Conservation (phyloP, 1,140 invertebrate species). For the Rhizoglyphus robini region DNA sequence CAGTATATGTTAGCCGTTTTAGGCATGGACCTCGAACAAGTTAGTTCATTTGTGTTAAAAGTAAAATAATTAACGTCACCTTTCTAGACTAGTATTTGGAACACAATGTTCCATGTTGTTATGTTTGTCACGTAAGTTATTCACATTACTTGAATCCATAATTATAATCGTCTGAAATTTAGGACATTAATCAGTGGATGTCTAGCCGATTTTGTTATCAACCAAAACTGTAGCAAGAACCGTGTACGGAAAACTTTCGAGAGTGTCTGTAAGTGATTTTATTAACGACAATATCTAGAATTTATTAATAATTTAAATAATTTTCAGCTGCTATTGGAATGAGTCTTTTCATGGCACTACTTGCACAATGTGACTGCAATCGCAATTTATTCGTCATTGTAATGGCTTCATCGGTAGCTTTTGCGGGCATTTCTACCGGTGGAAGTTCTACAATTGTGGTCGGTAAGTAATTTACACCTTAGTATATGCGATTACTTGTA, state of each 20-base stretch:
- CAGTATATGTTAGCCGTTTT: slow-evolving; percentile 4
- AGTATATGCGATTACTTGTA: too few species aligned
- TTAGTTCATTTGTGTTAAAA: not conserved
- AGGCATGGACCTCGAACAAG: not conserved
- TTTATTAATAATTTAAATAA: not conserved
- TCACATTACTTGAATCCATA: not conserved
- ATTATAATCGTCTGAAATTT: too few species aligned
- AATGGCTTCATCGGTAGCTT: not conserved
- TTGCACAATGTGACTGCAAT: not conserved
- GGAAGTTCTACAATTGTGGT: not conserved
- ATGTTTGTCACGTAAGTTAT: not conserved
- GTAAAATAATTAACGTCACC: not conserved
- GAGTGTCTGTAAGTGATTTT: not conserved
- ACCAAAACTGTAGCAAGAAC: not conserved
- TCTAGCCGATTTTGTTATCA: not conserved
- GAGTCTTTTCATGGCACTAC: not conserved
- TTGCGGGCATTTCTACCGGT: not conserved
- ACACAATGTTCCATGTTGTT: not conserved
- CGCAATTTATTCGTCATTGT: not conserved
- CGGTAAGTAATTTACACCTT: not conserved
- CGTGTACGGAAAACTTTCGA: not conserved
- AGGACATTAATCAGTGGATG: not conserved
- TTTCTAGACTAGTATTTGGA: not conserved
- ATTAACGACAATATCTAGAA: not conserved
- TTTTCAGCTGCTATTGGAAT: not conserved